Percentiles rank a stretch among this genome's conserved stretches.
Evolutionary conservation across 35 echinoderm and acorn worm species (phyloP).

Genomic region (Lytechinus variegatus): DNA sequence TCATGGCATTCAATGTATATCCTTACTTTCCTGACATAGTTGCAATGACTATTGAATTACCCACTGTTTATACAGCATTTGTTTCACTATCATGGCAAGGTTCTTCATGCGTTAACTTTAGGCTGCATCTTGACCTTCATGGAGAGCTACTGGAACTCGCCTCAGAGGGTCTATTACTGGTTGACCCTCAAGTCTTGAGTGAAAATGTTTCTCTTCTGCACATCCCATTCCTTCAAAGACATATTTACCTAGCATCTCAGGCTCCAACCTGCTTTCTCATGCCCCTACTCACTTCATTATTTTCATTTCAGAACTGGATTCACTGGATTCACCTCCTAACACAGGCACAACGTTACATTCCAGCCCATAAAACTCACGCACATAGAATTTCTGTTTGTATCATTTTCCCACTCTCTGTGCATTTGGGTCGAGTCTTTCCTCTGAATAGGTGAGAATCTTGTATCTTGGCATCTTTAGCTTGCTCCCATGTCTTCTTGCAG

Average conservation of each 20-base stretch:
- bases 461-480: not conserved
- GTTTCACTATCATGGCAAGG: constrained; percentile 41
- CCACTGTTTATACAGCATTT: constrained; percentile 57
- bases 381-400: constrained; percentile 70
- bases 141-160: constrained; percentile 47
- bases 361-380: constrained; percentile 62
- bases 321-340: not conserved
- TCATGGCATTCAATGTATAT: constrained; percentile 45
- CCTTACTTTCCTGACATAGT: constrained; percentile 14
- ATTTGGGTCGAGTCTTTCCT: constrained; percentile 36
- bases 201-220: constrained; percentile 65
- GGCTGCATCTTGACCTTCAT: constrained; percentile 56
- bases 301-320: constrained; percentile 48
- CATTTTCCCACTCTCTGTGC: constrained; percentile 56
- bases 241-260: not conserved
- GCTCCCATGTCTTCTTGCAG: not conserved
- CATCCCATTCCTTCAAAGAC: constrained; percentile 75
- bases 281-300: constrained; percentile 57
- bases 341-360: not conserved
- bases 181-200: constrained; percentile 47
- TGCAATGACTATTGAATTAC: constrained; percentile 57
- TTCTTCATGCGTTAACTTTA: constrained; percentile 25
- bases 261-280: not conserved
- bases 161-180: constrained; percentile 71
- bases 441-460: constrained; percentile 75